Percentiles rank a stretch among this genome's conserved stretches.
Conservation (phyloP, 2,113 vertebrate genomes). For the Petromus typicus region DNA sequence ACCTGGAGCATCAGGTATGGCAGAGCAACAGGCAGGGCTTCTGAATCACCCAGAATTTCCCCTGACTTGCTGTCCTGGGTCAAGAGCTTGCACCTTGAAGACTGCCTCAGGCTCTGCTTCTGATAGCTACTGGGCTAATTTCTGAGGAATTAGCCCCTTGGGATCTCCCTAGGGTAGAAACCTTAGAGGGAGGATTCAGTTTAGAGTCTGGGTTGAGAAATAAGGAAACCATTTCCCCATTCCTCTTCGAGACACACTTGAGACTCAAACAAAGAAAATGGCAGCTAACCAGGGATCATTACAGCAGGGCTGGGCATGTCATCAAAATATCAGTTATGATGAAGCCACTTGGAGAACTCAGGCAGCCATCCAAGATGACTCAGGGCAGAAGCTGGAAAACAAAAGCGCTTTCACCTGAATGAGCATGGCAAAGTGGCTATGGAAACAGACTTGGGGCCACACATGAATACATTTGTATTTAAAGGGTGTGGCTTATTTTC, state of each 20-base stretch:
- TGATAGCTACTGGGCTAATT: background rate
- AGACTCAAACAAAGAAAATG: background rate
- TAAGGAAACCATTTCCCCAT: slow-evolving; percentile 5
- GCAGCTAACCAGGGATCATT: background rate
- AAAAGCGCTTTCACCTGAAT: slow-evolving; percentile 47
- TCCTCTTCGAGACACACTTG: background rate
- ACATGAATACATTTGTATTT: background rate
- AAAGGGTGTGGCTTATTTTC: slow-evolving; percentile 4
- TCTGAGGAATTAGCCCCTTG: background rate
- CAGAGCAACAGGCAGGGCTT: background rate
- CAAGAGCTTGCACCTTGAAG: background rate
- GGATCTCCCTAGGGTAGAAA: background rate
- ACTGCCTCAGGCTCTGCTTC: background rate
- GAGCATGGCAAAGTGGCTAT: background rate
- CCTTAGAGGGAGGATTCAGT: background rate
- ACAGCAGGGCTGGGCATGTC: background rate
- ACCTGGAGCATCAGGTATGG: fast-evolving
- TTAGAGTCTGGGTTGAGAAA: background rate
- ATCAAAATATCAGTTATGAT: slow-evolving; percentile 38
- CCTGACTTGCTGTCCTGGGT: background rate
- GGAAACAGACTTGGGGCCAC: background rate
- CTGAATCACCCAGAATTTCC: no score
- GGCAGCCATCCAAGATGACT: slow-evolving; percentile 18
- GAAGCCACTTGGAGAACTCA: background rate
- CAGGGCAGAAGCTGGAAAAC: background rate